These are phyloP conservation scores for Hydrolagus colliei DNA, from an alignment of 2,797 vertebrate genomes.

Conservation along the genomic window DNA sequence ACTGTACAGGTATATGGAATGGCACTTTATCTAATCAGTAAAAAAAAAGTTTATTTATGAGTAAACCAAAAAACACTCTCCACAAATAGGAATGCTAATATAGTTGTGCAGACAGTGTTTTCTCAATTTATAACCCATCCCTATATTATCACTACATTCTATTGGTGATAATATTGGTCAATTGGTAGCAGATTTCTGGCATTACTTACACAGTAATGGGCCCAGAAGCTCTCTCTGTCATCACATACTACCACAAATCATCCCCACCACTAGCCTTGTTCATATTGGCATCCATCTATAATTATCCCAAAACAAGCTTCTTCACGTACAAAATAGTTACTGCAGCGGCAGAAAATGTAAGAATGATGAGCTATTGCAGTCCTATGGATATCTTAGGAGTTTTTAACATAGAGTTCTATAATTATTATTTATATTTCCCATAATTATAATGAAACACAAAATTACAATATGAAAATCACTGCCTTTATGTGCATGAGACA, in stretches of 20 bases:
- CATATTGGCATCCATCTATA: conserved; percentile 7
- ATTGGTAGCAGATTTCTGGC: conserved; percentile 2
- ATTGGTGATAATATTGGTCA: not conserved
- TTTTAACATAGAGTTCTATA: not conserved
- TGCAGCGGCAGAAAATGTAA: conserved; percentile 1
- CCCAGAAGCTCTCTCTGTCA: conserved; percentile 9
- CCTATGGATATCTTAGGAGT: not conserved
- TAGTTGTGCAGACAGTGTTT: conserved; percentile 16
- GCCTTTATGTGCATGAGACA: not conserved
- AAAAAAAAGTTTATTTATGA: not conserved
- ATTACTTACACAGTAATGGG: conserved; percentile 13
- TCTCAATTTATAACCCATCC: conserved; percentile 25
- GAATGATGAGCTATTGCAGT: not conserved
- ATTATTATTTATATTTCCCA: not conserved
- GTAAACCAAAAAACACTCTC: conserved; percentile 18
- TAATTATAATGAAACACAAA: not conserved
- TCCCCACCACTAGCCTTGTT: not conserved
- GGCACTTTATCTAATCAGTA: conserved; percentile 11
- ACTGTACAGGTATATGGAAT: not conserved
- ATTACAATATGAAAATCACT: not conserved
- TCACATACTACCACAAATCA: conserved; percentile 2
- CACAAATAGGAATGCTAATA: conserved; percentile 10
- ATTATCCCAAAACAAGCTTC: not conserved
- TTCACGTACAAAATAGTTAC: not conserved
- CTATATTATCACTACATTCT: conserved; percentile 14